phyloP scores from a whole-genome alignment of 2,888 invertebrate genomes.

The Drosophila fungiperda region DNA sequence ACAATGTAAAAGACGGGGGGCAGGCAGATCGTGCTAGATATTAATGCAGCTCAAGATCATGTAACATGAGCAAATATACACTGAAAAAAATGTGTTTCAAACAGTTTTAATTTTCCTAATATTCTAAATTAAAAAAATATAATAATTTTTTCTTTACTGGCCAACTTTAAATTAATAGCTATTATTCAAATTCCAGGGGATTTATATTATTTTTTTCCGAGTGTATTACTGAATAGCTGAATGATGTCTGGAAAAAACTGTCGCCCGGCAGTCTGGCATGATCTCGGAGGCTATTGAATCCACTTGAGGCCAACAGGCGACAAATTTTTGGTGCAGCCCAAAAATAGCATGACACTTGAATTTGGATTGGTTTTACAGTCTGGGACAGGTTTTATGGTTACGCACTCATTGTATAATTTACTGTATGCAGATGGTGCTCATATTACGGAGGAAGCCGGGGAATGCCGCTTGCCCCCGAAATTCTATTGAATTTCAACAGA shows the following conservation, averaged over 20 bases:
- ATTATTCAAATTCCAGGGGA: not conserved
- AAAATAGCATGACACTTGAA: slow-evolving; percentile 78
- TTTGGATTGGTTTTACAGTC: slow-evolving; percentile 51
- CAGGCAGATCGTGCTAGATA: slow-evolving; percentile 48
- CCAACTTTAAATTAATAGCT: not conserved
- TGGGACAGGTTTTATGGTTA: slow-evolving; percentile 73
- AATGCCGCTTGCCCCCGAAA: slow-evolving; percentile 63
- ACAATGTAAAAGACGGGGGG: slow-evolving; percentile 27
- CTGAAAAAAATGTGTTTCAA: not conserved
- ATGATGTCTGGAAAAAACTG: slow-evolving; percentile 61
- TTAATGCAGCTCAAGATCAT: slow-evolving; percentile 40
- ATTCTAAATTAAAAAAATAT: not conserved
- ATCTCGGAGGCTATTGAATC: slow-evolving; percentile 18
- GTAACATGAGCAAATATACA: slow-evolving; percentile 71
- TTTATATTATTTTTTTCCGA: not conserved
- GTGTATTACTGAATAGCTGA: slow-evolving; percentile 17
- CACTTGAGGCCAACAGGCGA: slow-evolving; percentile 69
- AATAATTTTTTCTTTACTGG: not conserved
- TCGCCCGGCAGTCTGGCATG: slow-evolving; percentile 73
- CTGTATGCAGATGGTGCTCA: slow-evolving; percentile 69
- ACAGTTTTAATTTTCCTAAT: not conserved
- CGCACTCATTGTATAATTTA: slow-evolving; percentile 68
- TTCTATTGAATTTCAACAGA: slow-evolving; percentile 75
- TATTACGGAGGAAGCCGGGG: slow-evolving; percentile 56
- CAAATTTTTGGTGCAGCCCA: slow-evolving; percentile 65